Base-by-base conservation (phyloP, 2,888 invertebrate species). In the Tiphia femorata region DNA sequence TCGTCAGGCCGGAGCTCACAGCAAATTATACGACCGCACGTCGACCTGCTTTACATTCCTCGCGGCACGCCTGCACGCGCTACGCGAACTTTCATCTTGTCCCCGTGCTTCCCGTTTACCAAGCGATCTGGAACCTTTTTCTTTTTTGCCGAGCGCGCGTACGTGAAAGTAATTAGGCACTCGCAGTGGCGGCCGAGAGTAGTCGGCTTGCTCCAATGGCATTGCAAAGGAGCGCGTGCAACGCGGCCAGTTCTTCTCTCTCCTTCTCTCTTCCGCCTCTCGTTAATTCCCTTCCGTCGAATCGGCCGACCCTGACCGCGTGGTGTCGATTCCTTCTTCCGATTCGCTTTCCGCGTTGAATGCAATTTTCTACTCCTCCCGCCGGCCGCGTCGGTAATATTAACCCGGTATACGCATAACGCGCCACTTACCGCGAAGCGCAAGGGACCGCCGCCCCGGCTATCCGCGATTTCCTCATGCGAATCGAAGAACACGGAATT, bases 221-320 rank as follows among this genome's bases (percentile, higher is more conserved):
- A n/a, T n/a, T n/a, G n/a, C n/a, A n/a, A n/a, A n/a, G n/a, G n/a
- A n/a, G n/a, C n/a, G n/a, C n/a, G n/a, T n/a, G n/a, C n/a, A n/a
- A n/a, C n/a, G n/a, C n/a, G n/a, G n/a, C n/a, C n/a, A n/a, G n/a
- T n/a, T n/a, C n/a, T n/a, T n/a, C n/a, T n/a, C n/a, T n/a, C n/a
- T n/a, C n/a, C n/a, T n/a, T n/a, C n/a, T n/a, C n/a, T n/a, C n/a
- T n/a, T n/a, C n/a, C n/a, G n/a, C n/a, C n/a, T n/a, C n/a, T n/a
- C n/a, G n/a, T n/a, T n/a, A n/a, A n/a, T n/a, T n/a, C n/a, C n/a
- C n/a, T n/a, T n/a, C n/a, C n/a, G n/a, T n/a, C n/a, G n/a, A 2
- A 49, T 44, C 42, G 41, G 25, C 37, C 49, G 55, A 49, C 61
- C 57, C 51, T 57, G 51, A 63, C 54, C 51, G 46, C 49, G 49